Percentiles rank a stretch among this genome's conserved stretches.
phyloP scores from a whole-genome alignment of 2,113 vertebrate genomes.

The Syngnathoides biaculeatus region DNA sequence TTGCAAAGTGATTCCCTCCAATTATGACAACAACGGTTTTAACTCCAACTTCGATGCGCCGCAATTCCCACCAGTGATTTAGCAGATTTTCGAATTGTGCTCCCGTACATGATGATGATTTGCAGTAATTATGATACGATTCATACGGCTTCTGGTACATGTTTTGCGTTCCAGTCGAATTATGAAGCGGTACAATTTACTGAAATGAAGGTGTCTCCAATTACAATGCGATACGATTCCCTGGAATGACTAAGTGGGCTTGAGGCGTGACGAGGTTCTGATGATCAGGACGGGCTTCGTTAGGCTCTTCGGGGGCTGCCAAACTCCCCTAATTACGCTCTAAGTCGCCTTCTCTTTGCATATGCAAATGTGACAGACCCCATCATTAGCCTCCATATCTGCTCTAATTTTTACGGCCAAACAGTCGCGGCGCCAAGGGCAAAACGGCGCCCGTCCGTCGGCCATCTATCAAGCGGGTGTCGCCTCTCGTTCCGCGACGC shows the following conservation, averaged over 20 bases:
- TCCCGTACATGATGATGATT: neutral
- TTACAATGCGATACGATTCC: neutral
- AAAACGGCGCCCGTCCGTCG: slow-evolving; percentile 39
- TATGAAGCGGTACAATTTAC: neutral
- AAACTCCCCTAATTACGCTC: slow-evolving; percentile 72
- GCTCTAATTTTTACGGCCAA: slow-evolving; percentile 76
- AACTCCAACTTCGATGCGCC: no score
- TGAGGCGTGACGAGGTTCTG: slow-evolving; percentile 46
- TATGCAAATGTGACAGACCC: slow-evolving; percentile 78
- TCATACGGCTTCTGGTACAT: neutral
- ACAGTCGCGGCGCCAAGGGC: slow-evolving; percentile 65
- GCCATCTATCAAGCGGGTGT: slow-evolving; percentile 50
- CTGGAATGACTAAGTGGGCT: neutral
- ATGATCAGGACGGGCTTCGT: slow-evolving; percentile 70
- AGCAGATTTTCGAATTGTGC: neutral
- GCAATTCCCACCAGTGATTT: no score
- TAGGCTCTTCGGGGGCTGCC: slow-evolving; percentile 62
- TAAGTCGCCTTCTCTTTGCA: slow-evolving; percentile 65
- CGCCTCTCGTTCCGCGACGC: slow-evolving; percentile 51
- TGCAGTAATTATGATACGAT: neutral
- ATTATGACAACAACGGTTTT: no score
- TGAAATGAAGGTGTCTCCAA: neutral
- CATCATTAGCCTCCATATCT: slow-evolving; percentile 77
- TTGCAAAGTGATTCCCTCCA: no score
- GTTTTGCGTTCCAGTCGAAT: neutral